Evolutionary conservation across 92 coral and sea anemone genomes (phyloP), one percentile per base, ranked within the genome.

Genomic region (Scolanthus callimorphus): DNA sequence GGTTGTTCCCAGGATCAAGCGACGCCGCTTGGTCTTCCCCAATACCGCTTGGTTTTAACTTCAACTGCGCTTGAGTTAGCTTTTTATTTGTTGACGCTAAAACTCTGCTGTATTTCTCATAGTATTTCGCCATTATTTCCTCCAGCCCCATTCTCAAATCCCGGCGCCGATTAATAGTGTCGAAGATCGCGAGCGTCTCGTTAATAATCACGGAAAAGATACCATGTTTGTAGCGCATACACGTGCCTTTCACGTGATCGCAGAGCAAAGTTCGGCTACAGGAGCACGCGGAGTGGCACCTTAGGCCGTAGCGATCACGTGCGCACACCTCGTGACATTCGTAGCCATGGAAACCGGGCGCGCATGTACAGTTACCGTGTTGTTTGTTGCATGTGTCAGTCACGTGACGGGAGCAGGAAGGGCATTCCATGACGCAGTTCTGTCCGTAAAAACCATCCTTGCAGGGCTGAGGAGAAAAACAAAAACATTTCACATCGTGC

Each of bases 281-380:
- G 17, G 55, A 23, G 55, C 99, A 94, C 19, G 24, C 51, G 28
- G 63, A 21, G 19, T 52, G 34, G 62, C 99, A 94, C 25, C 30
- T 67, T 17, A 27, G 43, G 19, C 99, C 90, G 44, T 58, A 89
- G 31, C 41, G 50, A 3, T 65, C 67, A 49, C 88, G 67, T 3
- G 61, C 55, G 66, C 99, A 88, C 55, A 77, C 85, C 51, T 94
- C 91, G 48, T 84, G 60, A 46, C 99, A 94, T 26, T 72, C 62
- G 84, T 88, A 86, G 11, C 94, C 90, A 51, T 66, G 80, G 80
- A 76, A 94, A 39, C 99, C 99, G 9, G 77, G 59, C 38, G 85
- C 61, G 67, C 99, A 94, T 31, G 85, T 65, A 77, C 99, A 94
- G 73, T 86, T 78, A 44, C 99, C 99, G 59, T 81, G 74, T 21